A percentile compares a stretch with the other conserved stretches of the same genome.
phyloP scores from a whole-genome alignment of 2,113 vertebrate genomes.

The Plectropomus leopardus region DNA sequence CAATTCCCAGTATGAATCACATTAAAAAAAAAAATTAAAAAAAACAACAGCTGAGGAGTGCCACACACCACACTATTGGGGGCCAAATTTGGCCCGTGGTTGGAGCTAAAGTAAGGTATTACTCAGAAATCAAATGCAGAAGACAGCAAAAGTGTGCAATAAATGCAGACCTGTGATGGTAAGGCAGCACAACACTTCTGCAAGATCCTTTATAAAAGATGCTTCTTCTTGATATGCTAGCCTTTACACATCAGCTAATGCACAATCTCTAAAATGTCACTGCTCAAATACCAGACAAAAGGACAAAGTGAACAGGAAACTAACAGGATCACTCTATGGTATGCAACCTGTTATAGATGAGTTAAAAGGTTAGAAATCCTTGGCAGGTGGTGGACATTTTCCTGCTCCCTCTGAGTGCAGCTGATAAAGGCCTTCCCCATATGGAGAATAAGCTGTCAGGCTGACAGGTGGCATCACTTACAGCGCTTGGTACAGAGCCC shows the following conservation, averaged over 20 bases:
- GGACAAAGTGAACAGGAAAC: slow-evolving; percentile 1
- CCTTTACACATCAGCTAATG: background rate
- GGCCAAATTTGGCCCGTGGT: too few species aligned
- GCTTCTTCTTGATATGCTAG: background rate
- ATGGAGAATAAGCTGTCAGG: slow-evolving; percentile 61
- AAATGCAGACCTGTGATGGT: background rate
- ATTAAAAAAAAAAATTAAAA: too few species aligned
- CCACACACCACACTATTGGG: too few species aligned
- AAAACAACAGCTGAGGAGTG: too few species aligned
- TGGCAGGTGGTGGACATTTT: slow-evolving; percentile 60
- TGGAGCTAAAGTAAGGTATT: background rate
- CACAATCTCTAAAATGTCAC: background rate
- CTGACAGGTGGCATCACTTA: slow-evolving; percentile 79
- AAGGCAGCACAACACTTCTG: background rate
- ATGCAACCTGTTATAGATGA: slow-evolving; percentile 12
- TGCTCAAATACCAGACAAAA: background rate
- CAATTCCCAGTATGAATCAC: too few species aligned
- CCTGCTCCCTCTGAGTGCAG: slow-evolving; percentile 27
- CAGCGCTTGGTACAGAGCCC: slow-evolving; percentile 20
- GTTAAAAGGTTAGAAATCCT: slow-evolving; percentile 20
- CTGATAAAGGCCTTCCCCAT: slow-evolving; percentile 58
- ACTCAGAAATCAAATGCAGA: background rate
- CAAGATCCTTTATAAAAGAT: background rate
- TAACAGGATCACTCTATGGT: background rate
- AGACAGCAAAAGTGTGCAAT: background rate